A percentile compares a stretch with the other conserved stretches of the same genome.
Conservation (phyloP, 2,888 invertebrate species). For the Lithophane socia region DNA sequence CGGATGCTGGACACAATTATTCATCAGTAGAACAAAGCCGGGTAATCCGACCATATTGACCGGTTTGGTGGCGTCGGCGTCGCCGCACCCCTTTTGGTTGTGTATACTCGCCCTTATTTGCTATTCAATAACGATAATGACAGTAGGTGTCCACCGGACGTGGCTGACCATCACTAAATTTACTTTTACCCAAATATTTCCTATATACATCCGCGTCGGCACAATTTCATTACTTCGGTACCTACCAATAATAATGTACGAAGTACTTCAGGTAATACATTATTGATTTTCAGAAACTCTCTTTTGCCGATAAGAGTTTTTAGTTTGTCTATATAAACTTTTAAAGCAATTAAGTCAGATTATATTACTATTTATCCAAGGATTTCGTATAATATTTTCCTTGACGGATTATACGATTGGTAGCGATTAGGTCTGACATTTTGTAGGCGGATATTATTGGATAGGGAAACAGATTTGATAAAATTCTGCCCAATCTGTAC, state of each 20-base stretch:
- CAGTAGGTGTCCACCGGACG: slow-evolving; percentile 64
- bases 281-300: slow-evolving; percentile 28
- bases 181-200: slow-evolving; percentile 49
- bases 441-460: slow-evolving; percentile 39
- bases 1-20: slow-evolving; percentile 88
- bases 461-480: slow-evolving; percentile 49
- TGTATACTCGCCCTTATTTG: slow-evolving; percentile 76
- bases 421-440: slow-evolving; percentile 40
- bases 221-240: slow-evolving; percentile 29
- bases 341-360: slow-evolving; percentile 33
- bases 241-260: neutral
- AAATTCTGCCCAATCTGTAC: slow-evolving; percentile 37
- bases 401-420: slow-evolving; percentile 26
- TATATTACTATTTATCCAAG: slow-evolving; percentile 18
- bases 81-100: slow-evolving; percentile 69
- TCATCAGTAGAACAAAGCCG: slow-evolving; percentile 87
- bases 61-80: slow-evolving; percentile 75
- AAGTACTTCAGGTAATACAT: slow-evolving; percentile 9
- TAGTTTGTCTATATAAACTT: slow-evolving; percentile 28
- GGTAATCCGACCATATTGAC: slow-evolving; percentile 87
- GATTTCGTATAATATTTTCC: slow-evolving; percentile 29
- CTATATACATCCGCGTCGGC: slow-evolving; percentile 6
- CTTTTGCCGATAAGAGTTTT: slow-evolving; percentile 14
- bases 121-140: slow-evolving; percentile 80
- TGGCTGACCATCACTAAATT: slow-evolving; percentile 53